phyloP scores from a whole-genome alignment of 2,888 invertebrate species.

The Ischnura elegans region DNA sequence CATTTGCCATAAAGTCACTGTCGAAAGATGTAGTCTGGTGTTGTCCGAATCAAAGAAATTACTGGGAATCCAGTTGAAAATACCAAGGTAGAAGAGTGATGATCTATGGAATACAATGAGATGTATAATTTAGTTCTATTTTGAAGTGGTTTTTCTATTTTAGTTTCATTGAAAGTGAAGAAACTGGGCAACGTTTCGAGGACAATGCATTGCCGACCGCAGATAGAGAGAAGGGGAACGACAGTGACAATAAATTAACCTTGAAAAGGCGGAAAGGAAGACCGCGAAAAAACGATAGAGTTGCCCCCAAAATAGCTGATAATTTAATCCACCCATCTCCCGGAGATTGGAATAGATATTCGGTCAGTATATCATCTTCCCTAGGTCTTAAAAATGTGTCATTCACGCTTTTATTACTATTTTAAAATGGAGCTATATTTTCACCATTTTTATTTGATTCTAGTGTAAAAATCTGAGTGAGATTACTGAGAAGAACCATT shows the following conservation, averaged over 20 bases:
- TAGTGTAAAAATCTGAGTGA: not conserved
- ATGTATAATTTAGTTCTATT: not conserved
- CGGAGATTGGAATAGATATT: not conserved
- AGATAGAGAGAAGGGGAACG: not conserved
- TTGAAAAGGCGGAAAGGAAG: not conserved
- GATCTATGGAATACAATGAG: not conserved
- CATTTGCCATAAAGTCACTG: slow-evolving; percentile 62
- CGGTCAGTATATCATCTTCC: not conserved
- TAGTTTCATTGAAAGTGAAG: slow-evolving; percentile 30
- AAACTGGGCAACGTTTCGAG: not conserved
- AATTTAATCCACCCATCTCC: not conserved
- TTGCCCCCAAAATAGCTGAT: not conserved
- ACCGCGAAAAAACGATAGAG: not conserved
- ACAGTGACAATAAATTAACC: not conserved
- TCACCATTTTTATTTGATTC: not conserved
- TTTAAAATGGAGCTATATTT: not conserved
- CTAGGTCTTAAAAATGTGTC: not conserved
- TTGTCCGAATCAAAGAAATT: slow-evolving; percentile 59
- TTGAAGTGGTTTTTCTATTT: not conserved
- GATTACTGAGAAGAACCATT: not conserved
- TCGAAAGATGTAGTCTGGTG: slow-evolving; percentile 51
- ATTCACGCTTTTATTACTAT: not conserved
- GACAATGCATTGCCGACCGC: not conserved
- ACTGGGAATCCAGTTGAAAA: slow-evolving; percentile 52
- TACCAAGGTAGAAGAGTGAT: slow-evolving; percentile 68